Conservation (phyloP, 1,140 invertebrate species). For the Drosophila pseudoobscura region DNA sequence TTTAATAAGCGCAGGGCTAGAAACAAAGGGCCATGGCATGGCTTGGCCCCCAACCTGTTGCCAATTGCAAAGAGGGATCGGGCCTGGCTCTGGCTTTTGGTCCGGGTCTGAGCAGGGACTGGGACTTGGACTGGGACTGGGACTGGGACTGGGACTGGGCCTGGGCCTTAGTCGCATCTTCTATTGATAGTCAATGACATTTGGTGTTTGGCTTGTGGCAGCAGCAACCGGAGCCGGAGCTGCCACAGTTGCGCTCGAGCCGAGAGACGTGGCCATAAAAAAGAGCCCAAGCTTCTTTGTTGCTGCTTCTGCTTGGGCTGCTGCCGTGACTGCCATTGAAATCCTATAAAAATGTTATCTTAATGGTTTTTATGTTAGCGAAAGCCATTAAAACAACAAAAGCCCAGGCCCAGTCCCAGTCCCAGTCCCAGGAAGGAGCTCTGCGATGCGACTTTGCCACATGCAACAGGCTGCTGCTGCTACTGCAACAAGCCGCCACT, state of each 20-base stretch:
- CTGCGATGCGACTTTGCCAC: constrained; percentile 39
- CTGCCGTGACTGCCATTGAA: constrained; percentile 80
- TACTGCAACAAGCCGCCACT: constrained; percentile 43
- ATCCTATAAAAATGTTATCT: constrained; percentile 83
- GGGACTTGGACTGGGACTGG: too few relatives aligned
- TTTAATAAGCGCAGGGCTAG: constrained; percentile 78
- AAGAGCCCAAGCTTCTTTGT: constrained; percentile 76
- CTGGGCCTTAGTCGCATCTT: constrained; percentile 66
- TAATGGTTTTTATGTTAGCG: constrained; percentile 83
- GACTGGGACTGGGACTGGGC: constrained; percentile 24
- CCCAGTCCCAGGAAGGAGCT: constrained; percentile 35
- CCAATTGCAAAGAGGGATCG: constrained; percentile 29
- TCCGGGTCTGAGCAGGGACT: constrained; percentile 23
- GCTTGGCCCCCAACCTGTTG: constrained; percentile 39
- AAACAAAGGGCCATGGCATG: constrained; percentile 65
- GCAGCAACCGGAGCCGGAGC: constrained; percentile 31
- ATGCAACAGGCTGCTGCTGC: constrained; percentile 28
- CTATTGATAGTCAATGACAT: constrained; percentile 83
- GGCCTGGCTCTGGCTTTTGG: constrained; percentile 32
- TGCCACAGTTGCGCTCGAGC: constrained; percentile 28
- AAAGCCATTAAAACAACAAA: constrained; percentile 83
- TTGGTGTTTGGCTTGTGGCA: constrained; percentile 76
- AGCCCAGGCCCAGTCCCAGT: constrained; percentile 58
- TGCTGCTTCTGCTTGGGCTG: constrained; percentile 48
- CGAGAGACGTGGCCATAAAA: constrained; percentile 65